phyloP scores from a whole-genome alignment of 2,113 vertebrate genomes.

The Agapornis roseicollis region DNA sequence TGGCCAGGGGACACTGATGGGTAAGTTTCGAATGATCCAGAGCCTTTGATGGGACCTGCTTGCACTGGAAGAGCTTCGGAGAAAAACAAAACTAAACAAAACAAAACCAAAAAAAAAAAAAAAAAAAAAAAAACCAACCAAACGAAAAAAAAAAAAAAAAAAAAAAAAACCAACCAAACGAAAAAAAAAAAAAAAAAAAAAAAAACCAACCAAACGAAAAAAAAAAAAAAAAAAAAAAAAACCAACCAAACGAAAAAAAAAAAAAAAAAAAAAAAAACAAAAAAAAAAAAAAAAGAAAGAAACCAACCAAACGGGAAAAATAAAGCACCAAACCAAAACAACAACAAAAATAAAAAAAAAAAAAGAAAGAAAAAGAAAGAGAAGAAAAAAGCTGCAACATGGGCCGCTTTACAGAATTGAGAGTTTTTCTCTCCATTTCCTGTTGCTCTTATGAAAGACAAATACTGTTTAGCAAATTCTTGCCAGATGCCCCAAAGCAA shows the following conservation, averaged over 20 bases:
- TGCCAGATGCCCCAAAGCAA: not conserved
- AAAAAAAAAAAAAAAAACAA: too few species aligned
- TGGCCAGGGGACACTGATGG: not conserved
- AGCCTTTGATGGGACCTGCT: not conserved
- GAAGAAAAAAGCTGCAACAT: not conserved
- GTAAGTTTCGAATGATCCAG: fast-evolving
- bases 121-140: too few species aligned
- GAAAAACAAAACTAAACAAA: not conserved
- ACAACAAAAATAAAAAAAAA: too few species aligned
- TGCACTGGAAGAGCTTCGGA: fast-evolving
- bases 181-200: too few species aligned
- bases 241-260: fast-evolving
- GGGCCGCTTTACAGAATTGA: not conserved
- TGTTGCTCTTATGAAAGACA: not conserved
- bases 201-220: too few species aligned
- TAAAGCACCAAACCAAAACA: fast-evolving
- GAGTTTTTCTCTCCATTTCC: not conserved
- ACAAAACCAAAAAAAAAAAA: fast-evolving
- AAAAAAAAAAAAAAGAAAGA: not conserved
- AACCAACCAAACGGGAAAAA: not conserved
- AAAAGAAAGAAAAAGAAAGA: not conserved
- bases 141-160: too few species aligned
- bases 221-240: not conserved
- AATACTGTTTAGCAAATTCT: not conserved
- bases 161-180: not conserved